Base-by-base conservation (phyloP, 2,113 vertebrate species). In the Donacobius atricapilla region DNA sequence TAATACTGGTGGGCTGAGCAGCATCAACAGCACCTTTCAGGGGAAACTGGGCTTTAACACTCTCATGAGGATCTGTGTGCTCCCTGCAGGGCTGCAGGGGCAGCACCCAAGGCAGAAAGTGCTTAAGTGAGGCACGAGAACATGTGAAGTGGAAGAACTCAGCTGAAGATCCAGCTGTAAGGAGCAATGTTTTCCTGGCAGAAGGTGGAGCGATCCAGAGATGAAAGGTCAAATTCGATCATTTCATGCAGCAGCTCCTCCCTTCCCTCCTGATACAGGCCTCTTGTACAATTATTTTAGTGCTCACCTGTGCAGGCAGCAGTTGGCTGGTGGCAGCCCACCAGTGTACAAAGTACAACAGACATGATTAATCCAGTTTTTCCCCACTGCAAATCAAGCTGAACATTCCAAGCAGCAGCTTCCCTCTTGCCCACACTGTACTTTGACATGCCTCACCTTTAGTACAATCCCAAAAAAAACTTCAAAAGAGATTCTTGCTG, bases 241-340 rank as follows among this genome's bases (percentile, higher is more conserved):
- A 17, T 56, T 50, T 61, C 18, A 24, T 22, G 89, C 63, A 90
- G 91, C 84, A 89, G 84, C 87, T 89, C 83, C 87, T 88, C 54
- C 66, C 21, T 28, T 66, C 58, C 83, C 89, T 82, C 85, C 33
- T 2, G 7, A 44, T 33, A 30, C 42, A 51, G 54, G 61, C 39
- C 42, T 31, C 61, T 44, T 31, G 19, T 11, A 58, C 47, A 57
- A 63, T 54, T 28, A 23, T 17, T 79, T 69, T 15, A 70, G 14
- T 53, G 58, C 63, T 77, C 57, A 64, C 63, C 76, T 60, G 54
- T 42, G 47, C 82, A 86, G 83, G 84, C 75, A 94, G 83, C 84
- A 61, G 73, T 33, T 76, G 91, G 58, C 68, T 94, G 85, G 68
- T 96, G 96, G 87, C 93, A 95, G 92, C 93, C 89, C 94, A 91